Evolutionary conservation across 2,888 invertebrate species (phyloP).

Genomic region (Cheilosia vernalis): DNA sequence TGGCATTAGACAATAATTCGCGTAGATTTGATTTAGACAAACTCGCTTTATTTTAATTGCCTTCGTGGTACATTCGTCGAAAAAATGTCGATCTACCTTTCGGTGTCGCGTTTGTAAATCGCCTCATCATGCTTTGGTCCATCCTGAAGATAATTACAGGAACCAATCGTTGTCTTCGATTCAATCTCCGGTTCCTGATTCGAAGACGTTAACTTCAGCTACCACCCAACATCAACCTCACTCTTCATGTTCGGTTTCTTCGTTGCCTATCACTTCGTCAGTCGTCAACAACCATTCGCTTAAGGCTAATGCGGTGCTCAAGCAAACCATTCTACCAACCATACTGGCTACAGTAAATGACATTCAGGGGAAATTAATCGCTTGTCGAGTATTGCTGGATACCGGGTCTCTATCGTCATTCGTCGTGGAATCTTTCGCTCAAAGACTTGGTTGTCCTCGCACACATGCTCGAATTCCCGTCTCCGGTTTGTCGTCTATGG

Average conservation of each 20-base stretch:
- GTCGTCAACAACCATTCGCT: constrained; percentile 2
- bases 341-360: background rate
- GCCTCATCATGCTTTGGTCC: too few relatives aligned
- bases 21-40: background rate
- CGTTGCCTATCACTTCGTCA: background rate
- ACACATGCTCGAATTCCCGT: constrained; percentile 5
- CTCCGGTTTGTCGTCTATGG: background rate
- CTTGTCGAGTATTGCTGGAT: constrained; percentile 3
- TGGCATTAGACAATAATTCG: too few relatives aligned
- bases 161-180: too few relatives aligned
- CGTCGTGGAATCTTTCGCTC: constrained; percentile 2
- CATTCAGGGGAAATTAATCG: background rate
- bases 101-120: too few relatives aligned
- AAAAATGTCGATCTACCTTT: too few relatives aligned
- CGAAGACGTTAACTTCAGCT: too few relatives aligned
- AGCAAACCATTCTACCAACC: constrained; percentile 15
- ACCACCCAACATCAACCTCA: too few relatives aligned
- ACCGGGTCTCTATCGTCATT: constrained; percentile 2
- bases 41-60: constrained; percentile 3
- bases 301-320: background rate
- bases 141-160: background rate
- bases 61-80: constrained; percentile 7
- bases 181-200: too few relatives aligned
- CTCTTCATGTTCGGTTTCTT: background rate
- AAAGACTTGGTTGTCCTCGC: constrained; percentile 4